A percentile compares a stretch with the other conserved stretches of the same genome.
These are phyloP conservation scores for Arizona elegans DNA, from an alignment of 2,113 vertebrate species.

Conservation along the genomic window DNA sequence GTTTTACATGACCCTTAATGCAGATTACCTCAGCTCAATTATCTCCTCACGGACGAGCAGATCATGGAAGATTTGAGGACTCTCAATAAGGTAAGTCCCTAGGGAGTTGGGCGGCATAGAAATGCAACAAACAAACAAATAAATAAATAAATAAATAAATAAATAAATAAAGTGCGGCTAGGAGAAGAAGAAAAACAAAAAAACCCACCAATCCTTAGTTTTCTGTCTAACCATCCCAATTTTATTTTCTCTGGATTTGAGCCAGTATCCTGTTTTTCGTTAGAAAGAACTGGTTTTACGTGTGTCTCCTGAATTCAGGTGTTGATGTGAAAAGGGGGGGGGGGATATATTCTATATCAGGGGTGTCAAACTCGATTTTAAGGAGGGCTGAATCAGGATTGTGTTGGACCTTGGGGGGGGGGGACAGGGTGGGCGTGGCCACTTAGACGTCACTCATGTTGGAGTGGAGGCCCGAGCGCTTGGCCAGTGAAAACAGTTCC, in stretches of 20 bases:
- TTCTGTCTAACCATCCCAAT: not conserved
- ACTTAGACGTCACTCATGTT: no score
- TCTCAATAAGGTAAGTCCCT: constrained; percentile 85
- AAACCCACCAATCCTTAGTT: not conserved
- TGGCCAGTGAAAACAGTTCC: no score
- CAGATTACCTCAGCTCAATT: constrained; percentile 91
- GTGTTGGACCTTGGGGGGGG: no score
- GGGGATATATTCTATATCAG: not conserved
- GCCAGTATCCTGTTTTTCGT: not conserved
- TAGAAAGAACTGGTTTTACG: not conserved
- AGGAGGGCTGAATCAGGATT: no score
- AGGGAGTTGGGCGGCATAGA: no score
- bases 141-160: no score
- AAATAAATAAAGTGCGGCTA: not conserved
- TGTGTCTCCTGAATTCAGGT: not conserved
- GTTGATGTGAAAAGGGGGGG: not conserved
- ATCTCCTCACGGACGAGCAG: constrained; percentile 94
- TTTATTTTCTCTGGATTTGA: not conserved
- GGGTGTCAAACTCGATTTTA: no score
- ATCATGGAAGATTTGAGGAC: constrained; percentile 98
- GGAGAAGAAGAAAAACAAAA: not conserved
- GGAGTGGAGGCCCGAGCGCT: no score
- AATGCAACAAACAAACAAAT: no score
- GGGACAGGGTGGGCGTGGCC: no score
- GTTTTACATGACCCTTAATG: constrained; percentile 74